Evolutionary conservation across 2,797 vertebrate genomes (phyloP), one percentile per base, ranked within the genome.

Genomic region (Ptychobarbus kaznakovi): DNA sequence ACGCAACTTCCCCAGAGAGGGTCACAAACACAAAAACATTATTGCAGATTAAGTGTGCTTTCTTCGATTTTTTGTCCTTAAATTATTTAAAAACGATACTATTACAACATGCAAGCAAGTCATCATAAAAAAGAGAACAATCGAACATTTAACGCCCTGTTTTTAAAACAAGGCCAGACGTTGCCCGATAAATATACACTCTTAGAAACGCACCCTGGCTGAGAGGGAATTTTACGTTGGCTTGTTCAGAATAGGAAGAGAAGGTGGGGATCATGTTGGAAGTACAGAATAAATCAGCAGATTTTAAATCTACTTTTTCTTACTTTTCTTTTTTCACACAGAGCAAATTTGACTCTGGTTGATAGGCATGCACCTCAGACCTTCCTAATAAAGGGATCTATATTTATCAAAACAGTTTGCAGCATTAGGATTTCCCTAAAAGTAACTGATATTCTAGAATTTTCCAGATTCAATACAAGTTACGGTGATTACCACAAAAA

Each of bases 41-140:
- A 96, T 96, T 96, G 95, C 95, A 91, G 95, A 95, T 94, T 95
- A 95, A 95, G 95, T 96, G 95, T 96, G 95, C 95, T 96, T 96
- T 95, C 89, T 90, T 91, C 79, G 73, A 82, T 88, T 85, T 89
- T 88, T 92, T 92, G 89, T 92, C 92, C 93, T 91, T 92, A 90
- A 94, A 93, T 92, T 66, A 74, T 87, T 85, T 90, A 73, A 87
- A 93, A 90, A 77, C 69, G 90, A 90, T 91, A 90, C 89, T 86
- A 49, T 84, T 90, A 94, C 88, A 86, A 92, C 95, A 95, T 95
- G 94, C 95, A 91, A 92, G 93, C 91, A 91, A 92, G 87, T 80
- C 87, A 87, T 92, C 88, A 89, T 88, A 72, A 86, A 85, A 91
- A 87, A 93, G 92, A 93, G 88, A 90, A 49, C 88, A 91, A 91